Evolutionary conservation across 2,888 invertebrate genomes (phyloP).

Genomic region (Cetonia aurata): DNA sequence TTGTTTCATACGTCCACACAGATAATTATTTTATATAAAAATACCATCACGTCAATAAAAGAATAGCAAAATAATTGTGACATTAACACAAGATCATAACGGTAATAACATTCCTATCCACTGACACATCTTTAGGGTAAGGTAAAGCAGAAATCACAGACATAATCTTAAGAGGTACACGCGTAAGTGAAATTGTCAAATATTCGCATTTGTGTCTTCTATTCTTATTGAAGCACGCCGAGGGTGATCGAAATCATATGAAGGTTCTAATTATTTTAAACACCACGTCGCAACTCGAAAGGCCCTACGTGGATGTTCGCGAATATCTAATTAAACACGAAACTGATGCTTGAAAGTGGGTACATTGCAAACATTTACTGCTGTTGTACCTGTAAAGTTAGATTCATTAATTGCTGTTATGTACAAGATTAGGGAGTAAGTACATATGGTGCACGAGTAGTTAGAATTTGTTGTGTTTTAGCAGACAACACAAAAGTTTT

Average conservation of each 20-base stretch:
- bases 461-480: constrained; percentile 37
- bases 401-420: constrained; percentile 45
- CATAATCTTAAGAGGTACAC: not conserved
- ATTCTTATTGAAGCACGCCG: not conserved
- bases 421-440: constrained; percentile 41
- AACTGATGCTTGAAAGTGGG: constrained; percentile 31
- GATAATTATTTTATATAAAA: not conserved
- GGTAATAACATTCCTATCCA: too few species aligned
- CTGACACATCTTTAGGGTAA: too few species aligned
- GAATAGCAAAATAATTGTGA: too few species aligned
- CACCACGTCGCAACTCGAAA: constrained; percentile 16
- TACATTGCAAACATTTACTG: constrained; percentile 40
- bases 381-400: constrained; percentile 39
- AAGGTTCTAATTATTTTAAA: constrained; percentile 28
- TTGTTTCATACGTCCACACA: not conserved
- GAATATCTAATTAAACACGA: constrained; percentile 30
- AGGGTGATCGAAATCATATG: not conserved
- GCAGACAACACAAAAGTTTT: constrained; percentile 33
- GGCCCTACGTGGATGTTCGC: constrained; percentile 5
- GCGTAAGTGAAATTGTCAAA: not conserved
- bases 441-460: constrained; percentile 34
- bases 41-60: not conserved
- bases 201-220: not conserved
- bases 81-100: too few species aligned
- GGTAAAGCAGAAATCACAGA: too few species aligned